Evolutionary conservation across 2,888 invertebrate species (phyloP), one percentile per base, ranked within the genome.

Genomic region (Polymixis flavicincta): DNA sequence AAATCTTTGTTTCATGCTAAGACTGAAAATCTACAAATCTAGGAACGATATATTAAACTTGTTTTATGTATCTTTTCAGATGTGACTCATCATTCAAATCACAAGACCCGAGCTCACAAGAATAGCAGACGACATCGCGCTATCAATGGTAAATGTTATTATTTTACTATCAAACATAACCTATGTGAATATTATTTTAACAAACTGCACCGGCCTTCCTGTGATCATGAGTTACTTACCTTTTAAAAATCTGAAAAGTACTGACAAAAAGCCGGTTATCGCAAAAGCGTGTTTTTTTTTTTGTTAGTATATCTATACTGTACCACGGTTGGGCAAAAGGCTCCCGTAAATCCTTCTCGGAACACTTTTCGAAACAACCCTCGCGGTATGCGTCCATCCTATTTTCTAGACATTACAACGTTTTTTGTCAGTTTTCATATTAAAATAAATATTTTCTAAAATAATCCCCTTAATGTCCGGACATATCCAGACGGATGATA

Each of bases 101-200:
- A 93, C 72, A 91, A 87, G 74, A 74, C 90, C 2, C 89, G 90
- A 61, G 84, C 87, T 2, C 94, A 93, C 74, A 93, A 90, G 74
- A 85, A 79, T 28, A 92, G 87, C 54, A 91, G 95, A 82, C 90
- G 91, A 83, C 93, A 95, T 82, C 92, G 96, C 2, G 95, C 95
- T 71, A 76, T 93, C 2, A 92, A 92, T 85, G 95, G 95, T 95
- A 92, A 86, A 72, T 74, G 57, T 71, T 76, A 61, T 60, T 0
- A 17, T 25, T 52, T 78, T 57, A n/a, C 19, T 57, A n/a, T 50
- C 50, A 68, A 48, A 71, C 67, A 61, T 64, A 25, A 48, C 0
- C 1, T 59, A 28, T n/a, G 14, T 68, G 37, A 37, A 17, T 37
- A 37, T n/a, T 37, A n/a, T 61, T 37, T 28, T 22, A 45, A 7